These are phyloP conservation scores for Rhagologus leucostigma DNA, from an alignment of 2,113 vertebrate species.

Conservation along the genomic window DNA sequence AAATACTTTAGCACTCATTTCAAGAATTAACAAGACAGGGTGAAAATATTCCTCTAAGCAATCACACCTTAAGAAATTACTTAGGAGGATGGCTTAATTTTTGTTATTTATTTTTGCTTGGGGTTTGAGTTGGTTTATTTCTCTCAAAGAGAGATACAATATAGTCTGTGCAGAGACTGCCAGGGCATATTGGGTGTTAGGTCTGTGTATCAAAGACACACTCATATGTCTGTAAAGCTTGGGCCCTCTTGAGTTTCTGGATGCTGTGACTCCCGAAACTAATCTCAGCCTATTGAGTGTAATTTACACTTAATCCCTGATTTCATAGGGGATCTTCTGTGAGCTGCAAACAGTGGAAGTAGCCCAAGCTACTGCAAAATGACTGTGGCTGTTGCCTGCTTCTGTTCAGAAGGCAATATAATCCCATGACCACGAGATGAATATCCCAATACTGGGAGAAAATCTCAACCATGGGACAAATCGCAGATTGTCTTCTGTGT, in stretches of 20 bases:
- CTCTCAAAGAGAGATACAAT: neutral
- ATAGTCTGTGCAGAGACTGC: neutral
- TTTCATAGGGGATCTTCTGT: neutral
- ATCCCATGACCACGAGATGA: rapidly evolving
- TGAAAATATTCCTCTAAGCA: neutral
- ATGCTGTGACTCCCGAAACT: neutral
- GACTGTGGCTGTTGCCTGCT: neutral
- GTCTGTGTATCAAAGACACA: neutral
- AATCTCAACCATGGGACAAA: neutral
- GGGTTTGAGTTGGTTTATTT: rapidly evolving
- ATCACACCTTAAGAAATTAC: neutral
- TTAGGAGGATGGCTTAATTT: neutral
- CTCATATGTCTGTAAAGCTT: neutral
- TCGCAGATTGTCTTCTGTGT: neutral
- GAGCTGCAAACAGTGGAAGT: neutral
- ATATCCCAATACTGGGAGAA: neutral
- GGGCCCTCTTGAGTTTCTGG: neutral
- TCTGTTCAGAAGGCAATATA: neutral
- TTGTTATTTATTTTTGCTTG: neutral
- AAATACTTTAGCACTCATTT: neutral
- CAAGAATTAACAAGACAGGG: neutral
- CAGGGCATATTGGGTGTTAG: neutral
- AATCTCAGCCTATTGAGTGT: neutral
- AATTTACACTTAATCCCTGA: neutral
- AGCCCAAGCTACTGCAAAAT: neutral